Base-by-base conservation (phyloP, 1,140 invertebrate species). In the Coboldia fuscipes region DNA sequence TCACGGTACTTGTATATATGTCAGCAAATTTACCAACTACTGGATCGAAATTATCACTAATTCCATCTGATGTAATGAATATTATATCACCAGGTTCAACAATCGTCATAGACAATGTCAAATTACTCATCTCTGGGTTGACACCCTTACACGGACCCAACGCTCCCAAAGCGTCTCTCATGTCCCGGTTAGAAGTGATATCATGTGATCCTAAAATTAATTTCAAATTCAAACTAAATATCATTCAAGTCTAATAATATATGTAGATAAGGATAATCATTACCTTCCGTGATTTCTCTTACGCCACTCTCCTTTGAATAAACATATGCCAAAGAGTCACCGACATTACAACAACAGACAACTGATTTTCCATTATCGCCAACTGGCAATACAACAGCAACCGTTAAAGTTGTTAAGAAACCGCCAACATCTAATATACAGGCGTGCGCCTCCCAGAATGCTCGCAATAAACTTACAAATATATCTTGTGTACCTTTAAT, bases 21-120 rank as follows among this genome's bases (percentile, higher is more conserved):
- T 79, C 60, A n/a, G 82, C 82, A 52, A 92, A 85, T 58, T 86
- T 86, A 5, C 85, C 86, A 36, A 92, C 86, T 27, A 90, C 85
- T 2, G 86, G 88, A 61, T 92, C 86, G 54, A 90, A 88, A 51
- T 92, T 92, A 48, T 92, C 86, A 9, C 81, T 85, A 18, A 92
- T 72, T n/a, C 86, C 86, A 51, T 92, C 86, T 13, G 78, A 83
- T 2, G 84, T 86, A 10, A 93, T 62, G 50, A 89, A 85, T 21
- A 93, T 76, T 41, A 90, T 74, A 51, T 92, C 88, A 8, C 78
- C 82, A 23, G 65, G 54, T 33, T 85, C 76, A 15, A 83, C 66
- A 39, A 84, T 72, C 1, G 81, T 90, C 65, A 93, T 70, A 0
- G 83, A 82, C 42, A 85, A 76, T 0, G 86, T 92, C 10, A 93